These are phyloP conservation scores for Latrodectus geometricus DNA, from an alignment of 1,140 invertebrate genomes.

Conservation along the genomic window DNA sequence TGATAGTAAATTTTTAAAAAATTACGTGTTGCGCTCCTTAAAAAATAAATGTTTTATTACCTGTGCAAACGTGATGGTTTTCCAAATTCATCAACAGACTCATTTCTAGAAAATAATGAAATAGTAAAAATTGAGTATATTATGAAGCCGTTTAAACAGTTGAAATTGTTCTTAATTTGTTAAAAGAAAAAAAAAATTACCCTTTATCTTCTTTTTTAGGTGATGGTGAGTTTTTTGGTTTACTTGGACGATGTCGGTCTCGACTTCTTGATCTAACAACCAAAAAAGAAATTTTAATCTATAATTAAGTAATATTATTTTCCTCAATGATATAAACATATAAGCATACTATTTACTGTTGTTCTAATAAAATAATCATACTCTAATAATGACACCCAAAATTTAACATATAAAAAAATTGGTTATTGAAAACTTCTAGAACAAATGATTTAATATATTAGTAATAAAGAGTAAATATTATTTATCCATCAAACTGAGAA, in stretches of 20 bases:
- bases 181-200: constrained; percentile 9
- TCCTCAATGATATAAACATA: no score
- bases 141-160: neutral
- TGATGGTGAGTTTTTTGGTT: constrained; percentile 28
- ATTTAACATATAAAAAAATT: no score
- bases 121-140: neutral
- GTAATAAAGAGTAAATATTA: no score
- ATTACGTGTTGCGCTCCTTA: neutral
- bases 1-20: neutral
- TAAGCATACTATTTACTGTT: no score
- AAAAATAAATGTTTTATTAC: neutral
- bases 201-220: constrained; percentile 35
- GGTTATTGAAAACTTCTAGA: no score
- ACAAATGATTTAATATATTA: no score
- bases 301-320: neutral
- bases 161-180: neutral
- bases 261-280: constrained; percentile 30
- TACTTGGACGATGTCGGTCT: constrained; percentile 14
- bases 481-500: no score
- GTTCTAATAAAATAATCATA: no score
- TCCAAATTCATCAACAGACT: constrained; percentile 11
- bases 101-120: constrained; percentile 21
- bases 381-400: no score
- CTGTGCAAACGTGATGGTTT: constrained; percentile 43
- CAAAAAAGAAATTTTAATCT: neutral